phyloP scores from a whole-genome alignment of 2,113 vertebrate genomes.

The Lophius piscatorius region DNA sequence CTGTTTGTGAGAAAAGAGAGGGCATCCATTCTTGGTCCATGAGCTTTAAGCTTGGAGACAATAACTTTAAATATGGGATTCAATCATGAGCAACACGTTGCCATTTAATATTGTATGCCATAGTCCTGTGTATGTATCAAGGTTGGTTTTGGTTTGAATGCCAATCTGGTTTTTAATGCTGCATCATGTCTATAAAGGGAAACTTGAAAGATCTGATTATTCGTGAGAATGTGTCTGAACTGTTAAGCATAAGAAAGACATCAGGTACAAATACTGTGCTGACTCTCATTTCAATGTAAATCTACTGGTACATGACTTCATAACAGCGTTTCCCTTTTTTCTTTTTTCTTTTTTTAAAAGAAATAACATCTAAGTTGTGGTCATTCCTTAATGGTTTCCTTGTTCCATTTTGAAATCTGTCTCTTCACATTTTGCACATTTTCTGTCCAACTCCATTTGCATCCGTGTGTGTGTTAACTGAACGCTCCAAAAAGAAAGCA shows the following conservation, averaged over 20 bases:
- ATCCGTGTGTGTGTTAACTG: constrained; percentile 1
- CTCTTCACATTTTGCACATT: constrained; percentile 68
- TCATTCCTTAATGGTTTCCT: constrained; percentile 26
- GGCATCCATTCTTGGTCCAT: constrained; percentile 28
- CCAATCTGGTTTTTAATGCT: constrained; percentile 38
- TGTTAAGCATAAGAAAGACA: constrained; percentile 35
- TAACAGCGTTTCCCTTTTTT: constrained; percentile 42
- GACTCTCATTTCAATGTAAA: constrained; percentile 27
- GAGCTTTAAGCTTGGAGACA: constrained; percentile 65
- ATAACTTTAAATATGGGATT: constrained; percentile 66
- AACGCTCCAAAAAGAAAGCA: too few relatives aligned
- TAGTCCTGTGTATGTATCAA: constrained; percentile 43
- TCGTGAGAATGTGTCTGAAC: constrained; percentile 44
- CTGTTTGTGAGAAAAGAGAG: constrained; percentile 4
- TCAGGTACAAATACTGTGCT: constrained; percentile 50
- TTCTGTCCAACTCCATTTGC: too few relatives aligned
- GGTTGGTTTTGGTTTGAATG: constrained; percentile 28
- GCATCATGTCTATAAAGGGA: constrained; percentile 30
- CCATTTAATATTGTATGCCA: constrained; percentile 44
- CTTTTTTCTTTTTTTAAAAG: constrained; percentile 1
- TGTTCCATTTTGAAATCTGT: constrained; percentile 23
- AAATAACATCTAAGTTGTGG: constrained; percentile 28
- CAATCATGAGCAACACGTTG: constrained; percentile 43
- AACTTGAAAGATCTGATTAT: constrained; percentile 17
- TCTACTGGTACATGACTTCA: constrained; percentile 59